Percentiles rank a stretch among this genome's conserved stretches.
Conservation (phyloP, 2,888 invertebrate species). For the Callinectes sapidus region DNA sequence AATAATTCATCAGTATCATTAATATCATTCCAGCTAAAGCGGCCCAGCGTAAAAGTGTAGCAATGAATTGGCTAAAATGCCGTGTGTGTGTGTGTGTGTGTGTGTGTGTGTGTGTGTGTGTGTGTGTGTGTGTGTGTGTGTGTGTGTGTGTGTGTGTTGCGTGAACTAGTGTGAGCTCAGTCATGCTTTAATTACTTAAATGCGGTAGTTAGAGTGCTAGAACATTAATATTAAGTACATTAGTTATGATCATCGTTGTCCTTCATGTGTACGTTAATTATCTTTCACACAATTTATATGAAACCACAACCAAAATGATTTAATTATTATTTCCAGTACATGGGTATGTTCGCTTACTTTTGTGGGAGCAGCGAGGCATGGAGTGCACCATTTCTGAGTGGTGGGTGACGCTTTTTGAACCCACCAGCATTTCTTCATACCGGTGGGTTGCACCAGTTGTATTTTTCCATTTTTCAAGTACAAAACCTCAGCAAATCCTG, state of each 20-base stretch:
- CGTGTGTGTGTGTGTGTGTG: background rate
- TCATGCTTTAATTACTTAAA: background rate
- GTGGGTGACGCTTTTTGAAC: background rate
- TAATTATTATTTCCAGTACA: background rate
- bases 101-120: constrained; percentile 15
- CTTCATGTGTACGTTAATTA: background rate
- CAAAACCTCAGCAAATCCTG: background rate
- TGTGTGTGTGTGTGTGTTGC: background rate
- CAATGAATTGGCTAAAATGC: background rate
- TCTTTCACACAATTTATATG: background rate
- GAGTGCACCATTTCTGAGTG: background rate
- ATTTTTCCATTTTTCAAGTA: background rate
- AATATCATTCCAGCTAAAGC: background rate
- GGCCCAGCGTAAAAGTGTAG: background rate
- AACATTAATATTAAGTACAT: background rate
- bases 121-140: background rate
- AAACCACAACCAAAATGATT: background rate
- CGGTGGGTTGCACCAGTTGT: background rate
- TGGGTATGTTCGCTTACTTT: background rate
- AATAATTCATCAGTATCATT: constrained; percentile 12
- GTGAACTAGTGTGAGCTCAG: background rate
- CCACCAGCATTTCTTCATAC: background rate
- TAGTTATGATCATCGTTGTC: background rate
- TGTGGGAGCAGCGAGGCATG: background rate
- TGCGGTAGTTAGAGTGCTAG: background rate